Evolutionary conservation across 2,888 invertebrate genomes (phyloP).

Genomic region (Pinctada fucata): DNA sequence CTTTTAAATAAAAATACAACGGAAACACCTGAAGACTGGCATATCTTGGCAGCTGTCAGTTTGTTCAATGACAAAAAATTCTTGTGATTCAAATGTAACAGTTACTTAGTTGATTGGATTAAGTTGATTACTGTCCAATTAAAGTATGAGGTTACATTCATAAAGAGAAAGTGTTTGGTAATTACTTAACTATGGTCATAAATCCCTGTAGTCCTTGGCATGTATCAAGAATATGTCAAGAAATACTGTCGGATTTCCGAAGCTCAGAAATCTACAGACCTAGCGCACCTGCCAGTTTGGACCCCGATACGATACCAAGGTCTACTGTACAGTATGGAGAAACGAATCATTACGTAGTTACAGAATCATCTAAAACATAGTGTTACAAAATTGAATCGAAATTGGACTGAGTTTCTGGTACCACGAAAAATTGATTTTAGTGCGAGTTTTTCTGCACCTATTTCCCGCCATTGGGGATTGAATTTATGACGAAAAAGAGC

Average conservation of each 20-base stretch:
- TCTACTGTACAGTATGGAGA: too few relatives aligned
- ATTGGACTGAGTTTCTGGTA: too few relatives aligned
- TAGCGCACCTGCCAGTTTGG: too few relatives aligned
- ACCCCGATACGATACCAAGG: too few relatives aligned
- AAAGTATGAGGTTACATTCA: neutral
- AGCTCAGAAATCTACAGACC: too few relatives aligned
- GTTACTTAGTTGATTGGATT: neutral
- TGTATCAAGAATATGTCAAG: neutral
- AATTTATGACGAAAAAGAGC: slow-evolving; percentile 1
- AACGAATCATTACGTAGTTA: too few relatives aligned
- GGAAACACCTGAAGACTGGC: neutral
- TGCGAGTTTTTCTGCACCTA: neutral
- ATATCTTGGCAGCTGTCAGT: neutral
- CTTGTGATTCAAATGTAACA: neutral
- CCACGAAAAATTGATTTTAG: too few relatives aligned
- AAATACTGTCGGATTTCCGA: neutral
- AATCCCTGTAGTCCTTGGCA: neutral
- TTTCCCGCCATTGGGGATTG: neutral
- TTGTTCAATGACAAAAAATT: neutral
- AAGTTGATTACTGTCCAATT: neutral
- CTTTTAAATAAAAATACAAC: neutral
- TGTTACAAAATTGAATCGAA: too few relatives aligned
- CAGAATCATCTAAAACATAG: too few relatives aligned
- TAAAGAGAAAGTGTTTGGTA: neutral
- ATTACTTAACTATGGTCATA: neutral